These are phyloP conservation scores for Bucorvus abyssinicus DNA, from an alignment of 2,797 vertebrate genomes.

Conservation along the genomic window DNA sequence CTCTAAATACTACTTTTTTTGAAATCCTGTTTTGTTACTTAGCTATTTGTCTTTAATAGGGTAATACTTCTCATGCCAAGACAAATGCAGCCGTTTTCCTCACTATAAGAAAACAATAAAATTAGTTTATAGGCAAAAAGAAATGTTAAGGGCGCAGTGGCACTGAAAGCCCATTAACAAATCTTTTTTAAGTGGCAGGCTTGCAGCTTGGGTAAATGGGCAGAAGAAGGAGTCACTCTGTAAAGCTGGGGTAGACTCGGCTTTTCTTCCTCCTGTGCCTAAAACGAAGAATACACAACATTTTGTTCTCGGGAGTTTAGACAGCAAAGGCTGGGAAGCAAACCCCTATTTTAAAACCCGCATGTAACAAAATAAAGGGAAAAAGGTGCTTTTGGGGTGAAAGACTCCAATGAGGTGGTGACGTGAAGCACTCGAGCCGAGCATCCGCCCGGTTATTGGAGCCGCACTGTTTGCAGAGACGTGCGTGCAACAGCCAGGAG, in stretches of 20 bases:
- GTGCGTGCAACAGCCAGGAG: no score
- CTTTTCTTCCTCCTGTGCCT: accelerated
- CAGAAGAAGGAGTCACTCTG: neutral
- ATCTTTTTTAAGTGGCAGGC: constrained; percentile 51
- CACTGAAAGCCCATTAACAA: constrained; percentile 1
- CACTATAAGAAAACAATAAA: constrained; percentile 7
- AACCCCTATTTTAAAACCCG: neutral
- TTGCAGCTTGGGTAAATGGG: neutral
- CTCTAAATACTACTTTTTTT: neutral
- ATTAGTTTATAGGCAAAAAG: constrained; percentile 33
- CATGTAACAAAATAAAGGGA: neutral
- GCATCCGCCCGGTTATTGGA: accelerated
- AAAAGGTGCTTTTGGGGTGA: neutral
- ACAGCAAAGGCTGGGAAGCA: neutral
- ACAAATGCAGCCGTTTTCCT: neutral
- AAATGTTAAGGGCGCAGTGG: constrained; percentile 37
- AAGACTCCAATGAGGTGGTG: neutral
- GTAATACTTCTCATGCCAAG: neutral
- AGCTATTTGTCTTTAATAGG: constrained; percentile 1
- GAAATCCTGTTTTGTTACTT: neutral
- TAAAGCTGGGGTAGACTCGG: neutral
- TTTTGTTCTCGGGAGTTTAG: neutral
- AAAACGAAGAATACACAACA: accelerated
- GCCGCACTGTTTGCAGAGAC: neutral
- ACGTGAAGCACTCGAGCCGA: neutral